Evolutionary conservation across 2,888 invertebrate species (phyloP).

Genomic region (Leptopilina syphax): DNA sequence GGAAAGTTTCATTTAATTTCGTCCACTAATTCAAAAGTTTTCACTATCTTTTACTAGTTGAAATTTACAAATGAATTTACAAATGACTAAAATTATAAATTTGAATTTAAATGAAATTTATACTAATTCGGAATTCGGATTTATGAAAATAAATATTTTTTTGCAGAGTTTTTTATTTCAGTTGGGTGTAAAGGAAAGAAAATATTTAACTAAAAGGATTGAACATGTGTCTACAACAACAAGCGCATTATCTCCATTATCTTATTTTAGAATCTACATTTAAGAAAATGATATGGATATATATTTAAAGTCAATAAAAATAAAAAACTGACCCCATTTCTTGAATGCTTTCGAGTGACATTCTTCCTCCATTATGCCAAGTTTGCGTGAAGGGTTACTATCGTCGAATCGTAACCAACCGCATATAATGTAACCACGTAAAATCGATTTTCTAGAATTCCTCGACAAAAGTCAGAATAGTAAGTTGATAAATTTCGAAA

Average conservation of each 20-base stretch:
- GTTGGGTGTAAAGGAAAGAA: too few relatives aligned
- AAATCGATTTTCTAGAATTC: constrained; percentile 12
- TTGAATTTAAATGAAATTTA: too few relatives aligned
- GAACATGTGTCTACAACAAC: neutral
- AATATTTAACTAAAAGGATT: neutral
- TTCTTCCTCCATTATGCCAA: constrained; percentile 21
- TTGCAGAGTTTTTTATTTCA: too few relatives aligned
- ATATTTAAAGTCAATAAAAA: constrained; percentile 23
- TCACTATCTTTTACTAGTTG: too few relatives aligned
- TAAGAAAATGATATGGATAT: neutral
- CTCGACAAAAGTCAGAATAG: neutral
- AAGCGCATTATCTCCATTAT: neutral
- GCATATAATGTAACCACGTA: constrained; percentile 12
- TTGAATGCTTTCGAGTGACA: constrained; percentile 5
- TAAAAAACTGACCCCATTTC: neutral
- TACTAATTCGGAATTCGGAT: too few relatives aligned
- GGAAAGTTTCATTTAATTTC: too few relatives aligned
- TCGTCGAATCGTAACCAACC: constrained; percentile 14
- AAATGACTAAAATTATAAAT: too few relatives aligned
- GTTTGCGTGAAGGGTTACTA: constrained; percentile 26
- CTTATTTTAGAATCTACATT: neutral
- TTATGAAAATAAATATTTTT: too few relatives aligned
- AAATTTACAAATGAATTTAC: too few relatives aligned
- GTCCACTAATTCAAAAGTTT: too few relatives aligned
- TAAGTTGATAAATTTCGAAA: too few relatives aligned